Percentiles rank a stretch among this genome's conserved stretches.
These are phyloP conservation scores for Psix sp. DNA, from an alignment of 1,140 invertebrate genomes.

Conservation along the genomic window DNA sequence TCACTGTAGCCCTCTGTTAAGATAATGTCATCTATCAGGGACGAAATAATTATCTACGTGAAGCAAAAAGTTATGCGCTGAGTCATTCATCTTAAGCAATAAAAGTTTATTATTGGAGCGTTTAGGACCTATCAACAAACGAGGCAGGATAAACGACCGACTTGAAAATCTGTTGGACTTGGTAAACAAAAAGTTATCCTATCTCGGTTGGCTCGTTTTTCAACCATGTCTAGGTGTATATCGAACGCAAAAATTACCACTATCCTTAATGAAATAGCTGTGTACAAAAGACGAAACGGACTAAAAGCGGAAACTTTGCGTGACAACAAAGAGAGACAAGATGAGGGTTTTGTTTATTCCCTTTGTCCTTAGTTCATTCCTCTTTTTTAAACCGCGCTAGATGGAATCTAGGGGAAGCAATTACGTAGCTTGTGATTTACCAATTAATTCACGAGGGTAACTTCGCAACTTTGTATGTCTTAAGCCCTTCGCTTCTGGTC, in stretches of 20 bases:
- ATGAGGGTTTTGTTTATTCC: slow-evolving; percentile 57
- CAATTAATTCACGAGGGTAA: slow-evolving; percentile 60
- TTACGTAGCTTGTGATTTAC: slow-evolving; percentile 59
- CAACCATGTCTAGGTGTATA: too few species aligned
- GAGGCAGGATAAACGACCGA: too few species aligned
- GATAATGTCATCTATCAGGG: slow-evolving; percentile 31
- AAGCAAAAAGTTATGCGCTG: slow-evolving; percentile 5
- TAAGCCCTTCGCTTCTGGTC: slow-evolving; percentile 44
- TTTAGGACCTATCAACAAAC: background rate
- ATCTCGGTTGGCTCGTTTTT: too few species aligned
- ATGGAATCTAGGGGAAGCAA: slow-evolving; percentile 53
- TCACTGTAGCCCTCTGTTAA: slow-evolving; percentile 5
- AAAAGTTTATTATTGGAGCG: slow-evolving; percentile 36
- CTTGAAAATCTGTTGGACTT: slow-evolving; percentile 6
- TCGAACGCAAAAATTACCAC: too few species aligned
- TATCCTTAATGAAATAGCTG: slow-evolving; percentile 51
- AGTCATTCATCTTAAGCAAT: slow-evolving; percentile 23
- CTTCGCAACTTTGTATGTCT: slow-evolving; percentile 56
- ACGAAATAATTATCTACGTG: slow-evolving; percentile 37
- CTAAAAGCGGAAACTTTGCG: slow-evolving; percentile 30
- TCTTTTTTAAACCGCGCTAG: slow-evolving; percentile 36
- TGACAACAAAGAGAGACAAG: slow-evolving; percentile 42
- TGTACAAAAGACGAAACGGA: slow-evolving; percentile 43
- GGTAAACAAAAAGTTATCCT: slow-evolving; percentile 24
- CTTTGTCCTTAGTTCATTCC: slow-evolving; percentile 41